phyloP scores from a whole-genome alignment of 2,113 vertebrate genomes.

The Ariopsis seemanni region DNA sequence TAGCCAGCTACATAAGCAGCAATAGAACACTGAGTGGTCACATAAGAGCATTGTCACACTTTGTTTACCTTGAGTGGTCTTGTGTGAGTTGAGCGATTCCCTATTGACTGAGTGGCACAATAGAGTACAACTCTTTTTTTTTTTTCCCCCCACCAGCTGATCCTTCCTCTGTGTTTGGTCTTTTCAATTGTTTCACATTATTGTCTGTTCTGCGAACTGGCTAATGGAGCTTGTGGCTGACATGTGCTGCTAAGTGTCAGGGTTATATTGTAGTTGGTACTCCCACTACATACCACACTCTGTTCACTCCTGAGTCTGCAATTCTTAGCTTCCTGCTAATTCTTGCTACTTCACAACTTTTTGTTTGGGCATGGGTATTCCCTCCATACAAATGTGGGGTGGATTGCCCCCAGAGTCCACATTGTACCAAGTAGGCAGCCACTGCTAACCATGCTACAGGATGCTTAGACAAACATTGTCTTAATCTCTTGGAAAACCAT shows the following conservation, averaged over 20 bases:
- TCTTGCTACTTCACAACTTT: background rate
- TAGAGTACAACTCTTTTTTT: background rate
- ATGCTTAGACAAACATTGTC: slow-evolving; percentile 9
- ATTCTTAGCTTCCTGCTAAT: slow-evolving; percentile 1
- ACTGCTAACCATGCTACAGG: background rate
- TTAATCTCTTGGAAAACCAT: background rate
- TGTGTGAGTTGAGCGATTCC: background rate
- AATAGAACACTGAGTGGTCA: background rate
- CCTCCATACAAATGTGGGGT: background rate
- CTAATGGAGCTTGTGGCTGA: background rate
- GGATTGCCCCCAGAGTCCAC: background rate
- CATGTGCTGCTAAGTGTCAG: background rate
- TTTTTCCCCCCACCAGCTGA: background rate
- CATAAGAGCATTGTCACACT: background rate
- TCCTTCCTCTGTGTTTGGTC: background rate
- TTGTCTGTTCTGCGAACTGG: background rate
- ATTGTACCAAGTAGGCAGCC: background rate
- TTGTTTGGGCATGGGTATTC: background rate
- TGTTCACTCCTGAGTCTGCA: background rate
- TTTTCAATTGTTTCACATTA: background rate
- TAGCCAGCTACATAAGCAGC: background rate
- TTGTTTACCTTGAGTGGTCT: background rate
- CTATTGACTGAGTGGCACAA: background rate
- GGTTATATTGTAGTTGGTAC: background rate
- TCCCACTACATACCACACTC: background rate